Evolutionary conservation across 2,888 invertebrate genomes (phyloP).

Genomic region (Mythimna impura): DNA sequence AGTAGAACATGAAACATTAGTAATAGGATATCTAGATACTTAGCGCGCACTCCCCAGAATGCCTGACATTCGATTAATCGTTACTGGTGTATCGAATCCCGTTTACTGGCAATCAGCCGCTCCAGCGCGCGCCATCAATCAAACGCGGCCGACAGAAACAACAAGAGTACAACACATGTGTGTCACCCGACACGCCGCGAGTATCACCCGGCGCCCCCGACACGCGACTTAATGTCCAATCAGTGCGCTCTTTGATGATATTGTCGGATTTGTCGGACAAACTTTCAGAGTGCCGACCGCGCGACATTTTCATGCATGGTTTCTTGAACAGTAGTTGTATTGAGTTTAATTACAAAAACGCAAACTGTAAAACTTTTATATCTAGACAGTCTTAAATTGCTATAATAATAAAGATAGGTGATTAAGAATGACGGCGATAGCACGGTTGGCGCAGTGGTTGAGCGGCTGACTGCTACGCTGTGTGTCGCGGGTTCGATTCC

Average conservation of each 20-base stretch:
- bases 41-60: slow-evolving; percentile 25
- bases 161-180: not conserved
- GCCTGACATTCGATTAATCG: slow-evolving; percentile 54
- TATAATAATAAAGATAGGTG: too few relatives aligned
- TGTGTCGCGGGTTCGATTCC: too few relatives aligned
- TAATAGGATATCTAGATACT: slow-evolving; percentile 28
- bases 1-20: slow-evolving; percentile 3
- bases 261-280: slow-evolving; percentile 15
- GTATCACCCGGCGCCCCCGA: not conserved
- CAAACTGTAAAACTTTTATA: too few relatives aligned
- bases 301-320: not conserved
- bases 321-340: not conserved
- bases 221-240: slow-evolving; percentile 15
- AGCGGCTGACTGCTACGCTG: too few relatives aligned
- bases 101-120: slow-evolving; percentile 34
- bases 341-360: not conserved
- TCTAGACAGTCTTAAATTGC: too few relatives aligned
- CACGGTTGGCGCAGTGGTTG: too few relatives aligned
- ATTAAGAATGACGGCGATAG: too few relatives aligned
- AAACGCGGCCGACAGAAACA: slow-evolving; percentile 5
- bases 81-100: slow-evolving; percentile 16
- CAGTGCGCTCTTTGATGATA: slow-evolving; percentile 20
- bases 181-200: not conserved
- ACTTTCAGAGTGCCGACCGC: slow-evolving; percentile 2
- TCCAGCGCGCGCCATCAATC: slow-evolving; percentile 24